Base-by-base conservation (phyloP, 2,888 invertebrate species). In the Drosophila sordidula region DNA sequence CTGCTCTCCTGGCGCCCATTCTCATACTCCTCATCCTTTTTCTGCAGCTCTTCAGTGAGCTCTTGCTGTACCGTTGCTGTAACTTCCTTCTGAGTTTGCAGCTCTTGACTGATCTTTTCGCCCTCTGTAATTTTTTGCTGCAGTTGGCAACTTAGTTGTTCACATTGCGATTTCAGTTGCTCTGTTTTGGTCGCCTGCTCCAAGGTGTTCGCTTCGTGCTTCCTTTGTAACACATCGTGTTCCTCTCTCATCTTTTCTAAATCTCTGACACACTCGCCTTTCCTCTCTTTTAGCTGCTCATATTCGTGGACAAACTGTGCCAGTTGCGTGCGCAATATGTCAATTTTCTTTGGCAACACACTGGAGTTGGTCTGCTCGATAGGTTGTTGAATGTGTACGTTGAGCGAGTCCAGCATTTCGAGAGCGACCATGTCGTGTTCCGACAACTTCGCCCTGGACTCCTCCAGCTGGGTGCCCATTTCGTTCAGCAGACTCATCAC, bases 401-500 rank as follows among this genome's bases (percentile, higher is more conserved):
- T 34, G 1, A 61, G 2, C 3, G 18, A 6, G 4, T 9, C 2
- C 3, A 59, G 2, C 6, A 59, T 59, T 12, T 59, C 26, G 0
- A 3, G 4, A 9, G 41, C 3, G 16, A 58, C 5, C 8, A 4
- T 0, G 12, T 14, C 26, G 2, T 46, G 26, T 4, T 34, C 34
- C 8, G 9, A 9, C 6, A 18, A n/a, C n/a, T 63, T 12, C 0
- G 8, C 12, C 4, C 44, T 36, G 2, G 22, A 22, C 4, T 75
- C 44, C 14, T 80, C 52, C 0, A 59, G 9, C 16, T 74, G 61
- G 0, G 42, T 29, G 3, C 76, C 16, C 4, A 64, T 70, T 3
- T 12, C 4, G n/a, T 78, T 75, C 8, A 83, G 45, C 3, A 55
- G 52, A 2, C 34, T 55, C 1, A 76, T 18, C 2, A 70, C 8